Conservation (phyloP, 2,797 vertebrate genomes). For the Lycodopsis pacificus region DNA sequence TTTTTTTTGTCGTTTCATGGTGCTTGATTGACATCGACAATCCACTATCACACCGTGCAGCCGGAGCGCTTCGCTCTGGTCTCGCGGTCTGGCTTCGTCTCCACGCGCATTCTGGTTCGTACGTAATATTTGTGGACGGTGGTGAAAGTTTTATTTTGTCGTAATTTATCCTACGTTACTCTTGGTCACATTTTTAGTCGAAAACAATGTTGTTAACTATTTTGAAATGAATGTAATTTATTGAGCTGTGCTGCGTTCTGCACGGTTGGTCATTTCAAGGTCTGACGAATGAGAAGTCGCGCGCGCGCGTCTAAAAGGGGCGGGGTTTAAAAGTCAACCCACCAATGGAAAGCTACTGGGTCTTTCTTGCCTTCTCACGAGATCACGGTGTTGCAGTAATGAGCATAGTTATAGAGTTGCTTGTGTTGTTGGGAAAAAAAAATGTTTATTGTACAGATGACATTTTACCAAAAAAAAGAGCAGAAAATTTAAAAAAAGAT, state of each 20-base stretch:
- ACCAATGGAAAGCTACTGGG: slow-evolving; percentile 62
- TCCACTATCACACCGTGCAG: slow-evolving; percentile 73
- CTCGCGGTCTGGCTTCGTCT: slow-evolving; percentile 49
- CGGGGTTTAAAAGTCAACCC: slow-evolving; percentile 47
- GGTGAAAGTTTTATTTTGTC: slow-evolving; percentile 73
- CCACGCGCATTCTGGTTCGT: slow-evolving; percentile 72
- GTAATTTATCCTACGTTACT: slow-evolving; percentile 80
- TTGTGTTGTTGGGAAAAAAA: slow-evolving; percentile 81
- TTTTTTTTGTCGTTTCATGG: slow-evolving; percentile 78
- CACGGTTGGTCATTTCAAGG: slow-evolving; percentile 70
- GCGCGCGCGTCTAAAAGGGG: slow-evolving; percentile 24
- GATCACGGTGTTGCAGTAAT: slow-evolving; percentile 74
- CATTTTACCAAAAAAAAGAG: slow-evolving; percentile 84
- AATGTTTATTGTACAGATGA: slow-evolving; percentile 86
- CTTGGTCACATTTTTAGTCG: slow-evolving; percentile 80
- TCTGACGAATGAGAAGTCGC: slow-evolving; percentile 70
- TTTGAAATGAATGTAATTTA: slow-evolving; percentile 91
- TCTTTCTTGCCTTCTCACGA: slow-evolving; percentile 75
- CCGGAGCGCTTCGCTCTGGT: slow-evolving; percentile 6
- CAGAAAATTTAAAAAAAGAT: slow-evolving; percentile 78
- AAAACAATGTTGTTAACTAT: slow-evolving; percentile 84
- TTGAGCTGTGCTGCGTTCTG: slow-evolving; percentile 82
- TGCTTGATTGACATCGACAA: slow-evolving; percentile 85
- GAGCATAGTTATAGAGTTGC: slow-evolving; percentile 81
- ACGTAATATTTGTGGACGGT: slow-evolving; percentile 76